Evolutionary conservation across 2,797 vertebrate species (phyloP), one percentile per base, ranked within the genome.

Genomic region (Gymnodraco acuticeps): DNA sequence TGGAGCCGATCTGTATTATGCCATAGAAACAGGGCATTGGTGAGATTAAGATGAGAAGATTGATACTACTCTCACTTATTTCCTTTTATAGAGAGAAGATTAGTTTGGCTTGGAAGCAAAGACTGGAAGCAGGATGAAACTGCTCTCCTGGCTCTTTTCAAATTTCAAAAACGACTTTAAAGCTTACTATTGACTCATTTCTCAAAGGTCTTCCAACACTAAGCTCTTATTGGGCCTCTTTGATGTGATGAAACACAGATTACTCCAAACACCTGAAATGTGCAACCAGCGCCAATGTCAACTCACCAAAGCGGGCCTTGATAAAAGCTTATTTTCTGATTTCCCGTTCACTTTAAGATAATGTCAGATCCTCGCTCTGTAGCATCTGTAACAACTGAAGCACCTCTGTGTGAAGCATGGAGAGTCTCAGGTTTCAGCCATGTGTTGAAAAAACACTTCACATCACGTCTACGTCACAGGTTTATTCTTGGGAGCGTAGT

Each of bases 401-500:
- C 59, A 42, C 59, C 75, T 65, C 58, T 41, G 67, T 55, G 64
- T 41, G 70, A 46, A 76, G 58, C 59, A n/a, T 8, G 11, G 54
- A 20, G 58, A 41, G 52, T 41, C 12, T 74, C 66, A 19, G 51
- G 58, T 82, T 77, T 69, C 67, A 71, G 69, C 43, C 60, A 41
- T 47, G 65, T 33, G 72, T 81, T 86, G 68, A 59, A 59, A 73
- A 81, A 75, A 77, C 77, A 70, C 66, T 78, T 67, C 62, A 63
- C 76, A 20, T 77, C 47, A 66, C 43, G 20, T 72, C 67, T 64
- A 63, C 31, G 63, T 87, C 83, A 77, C 74, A 61, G 46, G 59
- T 87, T 84, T 85, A 74, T 82, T 87, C 86, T 81, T 38, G 6
- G 72, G 58, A 78, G 80, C 19, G 68, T 66, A 51, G 67, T 81